phyloP scores from a whole-genome alignment of 92 coral and sea anemone genomes.

The Zoanthus solanderi region DNA sequence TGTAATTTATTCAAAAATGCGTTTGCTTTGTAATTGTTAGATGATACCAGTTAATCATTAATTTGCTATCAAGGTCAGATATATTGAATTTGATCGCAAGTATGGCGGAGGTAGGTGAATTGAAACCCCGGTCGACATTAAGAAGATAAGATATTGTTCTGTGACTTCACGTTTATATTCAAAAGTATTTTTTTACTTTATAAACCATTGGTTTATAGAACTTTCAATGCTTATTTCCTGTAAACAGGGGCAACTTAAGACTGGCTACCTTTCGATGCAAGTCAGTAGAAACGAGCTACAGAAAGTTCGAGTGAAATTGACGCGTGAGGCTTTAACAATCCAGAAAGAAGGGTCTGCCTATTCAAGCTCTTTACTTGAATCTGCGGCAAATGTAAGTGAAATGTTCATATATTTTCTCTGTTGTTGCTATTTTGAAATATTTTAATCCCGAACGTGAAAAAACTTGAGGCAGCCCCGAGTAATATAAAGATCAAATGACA shows the following conservation, averaged over 20 bases:
- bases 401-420: too few species aligned
- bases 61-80: conserved; percentile 13
- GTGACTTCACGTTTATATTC: neutral
- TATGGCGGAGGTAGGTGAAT: conserved; percentile 43
- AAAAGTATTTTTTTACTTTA: neutral
- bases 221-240: too few species aligned
- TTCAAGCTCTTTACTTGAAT: neutral
- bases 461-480: neutral
- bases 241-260: conserved; percentile 67
- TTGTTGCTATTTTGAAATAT: too few species aligned
- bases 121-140: neutral
- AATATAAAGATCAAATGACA: conserved; percentile 31
- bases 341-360: conserved; percentile 80
- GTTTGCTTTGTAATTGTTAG: conserved; percentile 6
- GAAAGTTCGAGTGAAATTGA: conserved; percentile 88
- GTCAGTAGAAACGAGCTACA: conserved; percentile 83
- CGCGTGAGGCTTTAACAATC: conserved; percentile 87
- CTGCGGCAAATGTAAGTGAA: conserved; percentile 29
- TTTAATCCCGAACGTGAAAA: neutral
- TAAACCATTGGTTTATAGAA: neutral
- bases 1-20: neutral
- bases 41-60: conserved; percentile 37
- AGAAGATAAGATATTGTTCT: neutral
- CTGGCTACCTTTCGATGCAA: conserved; percentile 93
- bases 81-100: conserved; percentile 23